A percentile compares a stretch with the other conserved stretches of the same genome.
Conservation (phyloP, 2,113 vertebrate species). For the zebrafish (Danio rerio) region GRCz12tu NC_133196.1:18093501-18094000, state of each 20-base stretch:
- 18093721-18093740: constrained; percentile 33
- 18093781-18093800: constrained; percentile 34
- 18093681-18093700: constrained; percentile 29
- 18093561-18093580: constrained; percentile 4
- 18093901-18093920: not conserved
- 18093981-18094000: constrained; percentile 24
- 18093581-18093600: constrained; percentile 13
- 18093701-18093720: constrained; percentile 25
- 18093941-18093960: constrained; percentile 4
- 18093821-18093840: constrained; percentile 7
- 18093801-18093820: constrained; percentile 20
- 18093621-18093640: constrained; percentile 25
- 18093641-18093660: constrained; percentile 34
- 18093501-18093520: not conserved
- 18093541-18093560: not conserved
- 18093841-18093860: not conserved
- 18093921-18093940: constrained; percentile 23
- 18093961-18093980: constrained; percentile 16
- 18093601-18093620: constrained; percentile 21
- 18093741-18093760: constrained; percentile 31
- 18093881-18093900: not conserved
- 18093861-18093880: constrained; percentile 7
- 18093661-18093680: constrained; percentile 40
- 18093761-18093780: not conserved
- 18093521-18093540: not conserved